These are phyloP conservation scores for Ceratosolen solmsi DNA, from an alignment of 1,140 invertebrate species.

Conservation along the genomic window DNA sequence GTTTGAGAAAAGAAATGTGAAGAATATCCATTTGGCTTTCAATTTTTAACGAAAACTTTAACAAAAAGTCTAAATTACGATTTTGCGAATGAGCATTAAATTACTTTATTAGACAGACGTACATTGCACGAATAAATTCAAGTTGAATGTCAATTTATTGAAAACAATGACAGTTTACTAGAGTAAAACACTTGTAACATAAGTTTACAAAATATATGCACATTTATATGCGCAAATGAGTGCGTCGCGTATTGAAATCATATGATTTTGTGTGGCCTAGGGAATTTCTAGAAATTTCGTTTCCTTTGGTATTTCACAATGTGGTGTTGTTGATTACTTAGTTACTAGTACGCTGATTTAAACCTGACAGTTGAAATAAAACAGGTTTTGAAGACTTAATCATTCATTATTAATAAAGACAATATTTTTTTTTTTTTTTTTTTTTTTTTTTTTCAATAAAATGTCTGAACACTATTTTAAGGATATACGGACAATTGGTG, in stretches of 20 bases:
- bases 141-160: too few relatives aligned
- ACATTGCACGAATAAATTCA: too few relatives aligned
- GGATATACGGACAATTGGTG: conserved; percentile 35
- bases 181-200: too few relatives aligned
- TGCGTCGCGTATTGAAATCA: not conserved
- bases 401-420: not conserved
- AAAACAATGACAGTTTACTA: too few relatives aligned
- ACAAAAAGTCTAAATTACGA: too few relatives aligned
- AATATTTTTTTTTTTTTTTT: too few relatives aligned
- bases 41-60: not conserved
- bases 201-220: too few relatives aligned
- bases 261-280: conserved; percentile 19
- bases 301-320: not conserved
- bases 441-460: not conserved
- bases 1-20: not conserved
- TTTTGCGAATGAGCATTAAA: too few relatives aligned
- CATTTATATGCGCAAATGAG: too few relatives aligned
- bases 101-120: too few relatives aligned
- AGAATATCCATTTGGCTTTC: conserved; percentile 1
- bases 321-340: not conserved
- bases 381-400: not conserved
- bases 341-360: not conserved
- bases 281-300: not conserved
- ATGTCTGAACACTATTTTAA: conserved; percentile 41
- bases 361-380: not conserved